phyloP scores from a whole-genome alignment of 1,140 invertebrate species.

The Dinothrombium tinctorium region DNA sequence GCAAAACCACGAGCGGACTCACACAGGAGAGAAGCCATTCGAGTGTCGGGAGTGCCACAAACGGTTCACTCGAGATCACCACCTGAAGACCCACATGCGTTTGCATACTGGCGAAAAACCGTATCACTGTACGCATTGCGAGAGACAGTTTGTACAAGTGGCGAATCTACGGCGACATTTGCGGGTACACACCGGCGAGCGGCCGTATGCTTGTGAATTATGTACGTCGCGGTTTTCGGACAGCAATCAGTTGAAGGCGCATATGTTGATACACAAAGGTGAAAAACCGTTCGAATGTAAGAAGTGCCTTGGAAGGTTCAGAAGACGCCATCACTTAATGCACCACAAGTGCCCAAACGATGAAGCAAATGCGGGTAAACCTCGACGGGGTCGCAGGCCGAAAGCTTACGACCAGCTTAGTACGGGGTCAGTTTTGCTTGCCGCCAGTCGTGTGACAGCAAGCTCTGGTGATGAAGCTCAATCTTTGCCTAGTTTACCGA shows the following conservation, averaged over 20 bases:
- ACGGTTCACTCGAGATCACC: slow-evolving; percentile 82
- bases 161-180: slow-evolving; percentile 77
- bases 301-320: slow-evolving; percentile 44
- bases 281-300: slow-evolving; percentile 65
- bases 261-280: slow-evolving; percentile 62
- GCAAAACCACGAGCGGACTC: slow-evolving; percentile 85
- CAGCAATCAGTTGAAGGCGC: slow-evolving; percentile 76
- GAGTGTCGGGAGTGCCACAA: slow-evolving; percentile 82
- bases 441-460: not conserved
- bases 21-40: slow-evolving; percentile 89
- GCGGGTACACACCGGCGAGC: slow-evolving; percentile 81
- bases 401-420: slow-evolving; percentile 14
- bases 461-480: not conserved
- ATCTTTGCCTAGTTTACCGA: not conserved
- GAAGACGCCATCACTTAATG: slow-evolving; percentile 53
- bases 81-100: slow-evolving; percentile 74
- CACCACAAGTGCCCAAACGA: slow-evolving; percentile 51
- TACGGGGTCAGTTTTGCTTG: not conserved
- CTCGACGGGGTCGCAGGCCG: slow-evolving; percentile 19
- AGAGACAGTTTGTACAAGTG: slow-evolving; percentile 68
- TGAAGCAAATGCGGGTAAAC: slow-evolving; percentile 16
- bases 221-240: slow-evolving; percentile 76
- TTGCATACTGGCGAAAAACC: slow-evolving; percentile 81
- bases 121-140: slow-evolving; percentile 70
- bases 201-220: slow-evolving; percentile 69